Evolutionary conservation across 2,797 vertebrate species (phyloP).

Genomic region (Ficedula albicollis): DNA sequence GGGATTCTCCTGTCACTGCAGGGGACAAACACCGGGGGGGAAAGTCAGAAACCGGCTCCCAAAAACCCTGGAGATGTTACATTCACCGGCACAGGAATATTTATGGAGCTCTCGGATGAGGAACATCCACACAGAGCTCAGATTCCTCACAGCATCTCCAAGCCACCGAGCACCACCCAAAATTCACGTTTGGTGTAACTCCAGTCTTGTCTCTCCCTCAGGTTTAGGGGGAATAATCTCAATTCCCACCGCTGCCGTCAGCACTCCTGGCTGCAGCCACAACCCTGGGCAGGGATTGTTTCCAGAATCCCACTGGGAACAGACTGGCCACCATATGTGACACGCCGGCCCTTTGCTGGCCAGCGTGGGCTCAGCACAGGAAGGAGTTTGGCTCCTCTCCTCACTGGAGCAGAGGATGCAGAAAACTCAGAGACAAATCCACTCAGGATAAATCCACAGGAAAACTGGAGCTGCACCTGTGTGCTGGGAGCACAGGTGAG

Average conservation of each 20-base stretch:
- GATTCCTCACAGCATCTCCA: not conserved
- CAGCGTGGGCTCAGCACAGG: not conserved
- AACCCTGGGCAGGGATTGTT: not conserved
- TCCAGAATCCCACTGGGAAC: not conserved
- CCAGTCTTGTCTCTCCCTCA: rapidly evolving
- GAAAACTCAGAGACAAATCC: not conserved
- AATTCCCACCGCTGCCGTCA: rapidly evolving
- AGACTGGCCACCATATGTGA: not conserved
- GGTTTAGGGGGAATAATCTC: not conserved
- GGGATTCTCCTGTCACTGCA: constrained; percentile 95
- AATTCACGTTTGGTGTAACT: rapidly evolving
- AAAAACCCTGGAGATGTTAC: no score
- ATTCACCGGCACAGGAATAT: no score
- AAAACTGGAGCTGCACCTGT: not conserved
- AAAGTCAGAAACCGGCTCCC: not conserved
- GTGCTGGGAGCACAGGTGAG: not conserved
- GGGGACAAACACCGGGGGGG: not conserved
- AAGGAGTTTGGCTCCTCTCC: not conserved
- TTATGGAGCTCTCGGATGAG: not conserved
- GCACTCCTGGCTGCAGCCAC: not conserved
- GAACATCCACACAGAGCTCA: not conserved
- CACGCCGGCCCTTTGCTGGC: not conserved
- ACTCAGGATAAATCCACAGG: not conserved
- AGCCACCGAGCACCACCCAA: not conserved
- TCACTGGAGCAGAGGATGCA: rapidly evolving